phyloP scores from a whole-genome alignment of 2,113 vertebrate genomes.

The Ginglymostoma cirratum region DNA sequence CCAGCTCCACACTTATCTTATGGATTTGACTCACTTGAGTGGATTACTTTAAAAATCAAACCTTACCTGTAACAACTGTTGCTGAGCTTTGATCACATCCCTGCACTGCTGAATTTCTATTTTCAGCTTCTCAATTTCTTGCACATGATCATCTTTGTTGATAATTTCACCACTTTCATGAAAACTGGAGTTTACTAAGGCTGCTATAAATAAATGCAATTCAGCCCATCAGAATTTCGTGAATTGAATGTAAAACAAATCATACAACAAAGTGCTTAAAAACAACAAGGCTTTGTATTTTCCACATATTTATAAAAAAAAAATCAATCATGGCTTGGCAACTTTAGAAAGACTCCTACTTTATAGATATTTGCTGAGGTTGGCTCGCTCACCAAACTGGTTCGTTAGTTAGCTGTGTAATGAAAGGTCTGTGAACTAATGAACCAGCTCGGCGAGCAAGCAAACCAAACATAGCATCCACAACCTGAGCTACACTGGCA shows the following conservation, averaged over 20 bases:
- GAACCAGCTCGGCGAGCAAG: too few species aligned
- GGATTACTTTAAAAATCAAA: background rate
- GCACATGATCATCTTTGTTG: conserved; percentile 74
- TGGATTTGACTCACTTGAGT: too few species aligned
- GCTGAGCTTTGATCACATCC: conserved; percentile 90
- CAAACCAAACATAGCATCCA: too few species aligned
- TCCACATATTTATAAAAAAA: background rate
- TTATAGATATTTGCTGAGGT: too few species aligned
- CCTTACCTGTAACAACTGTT: conserved; percentile 82
- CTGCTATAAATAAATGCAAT: conserved; percentile 55
- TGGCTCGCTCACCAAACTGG: too few species aligned
- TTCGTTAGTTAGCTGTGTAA: too few species aligned
- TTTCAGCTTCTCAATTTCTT: conserved; percentile 77
- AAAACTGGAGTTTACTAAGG: conserved; percentile 61
- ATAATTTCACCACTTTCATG: conserved; percentile 65
- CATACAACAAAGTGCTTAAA: background rate
- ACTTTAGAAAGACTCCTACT: background rate
- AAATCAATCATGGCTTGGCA: background rate
- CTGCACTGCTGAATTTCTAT: conserved; percentile 86
- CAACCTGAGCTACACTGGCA: too few species aligned
- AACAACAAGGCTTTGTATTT: background rate
- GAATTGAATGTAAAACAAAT: background rate
- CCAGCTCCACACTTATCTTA: too few species aligned
- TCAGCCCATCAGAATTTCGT: background rate
- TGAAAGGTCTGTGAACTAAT: too few species aligned